A percentile compares a stretch with the other conserved stretches of the same genome.
Conservation (phyloP, 2,797 vertebrate genomes). For the Bryconaethiops microstoma region DNA sequence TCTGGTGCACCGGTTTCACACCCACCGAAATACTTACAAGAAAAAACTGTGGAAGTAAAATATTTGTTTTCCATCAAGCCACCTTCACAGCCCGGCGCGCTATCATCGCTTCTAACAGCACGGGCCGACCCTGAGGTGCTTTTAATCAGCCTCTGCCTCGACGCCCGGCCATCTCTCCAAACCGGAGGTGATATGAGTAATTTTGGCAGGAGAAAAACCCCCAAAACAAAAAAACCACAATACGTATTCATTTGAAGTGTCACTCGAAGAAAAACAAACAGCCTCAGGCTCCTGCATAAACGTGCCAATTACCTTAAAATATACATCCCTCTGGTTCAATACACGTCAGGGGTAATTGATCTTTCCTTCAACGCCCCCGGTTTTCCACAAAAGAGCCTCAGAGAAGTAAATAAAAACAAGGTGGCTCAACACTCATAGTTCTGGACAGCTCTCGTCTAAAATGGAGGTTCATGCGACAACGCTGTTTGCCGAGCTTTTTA, state of each 20-base stretch:
- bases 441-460: constrained; percentile 14
- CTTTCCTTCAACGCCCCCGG: not conserved
- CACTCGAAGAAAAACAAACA: not conserved
- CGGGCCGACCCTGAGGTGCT: constrained; percentile 8
- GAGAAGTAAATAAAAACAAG: constrained; percentile 15
- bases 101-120: not conserved
- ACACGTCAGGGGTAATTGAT: constrained; percentile 1
- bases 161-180: constrained; percentile 17
- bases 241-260: constrained; percentile 8
- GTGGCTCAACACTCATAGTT: not conserved
- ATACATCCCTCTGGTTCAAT: constrained; percentile 3
- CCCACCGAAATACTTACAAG: not conserved
- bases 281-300: not conserved
- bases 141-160: constrained; percentile 17
- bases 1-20: not conserved
- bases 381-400: not conserved
- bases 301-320: not conserved
- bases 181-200: constrained; percentile 28
- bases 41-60: not conserved
- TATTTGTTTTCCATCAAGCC: not conserved
- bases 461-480: constrained; percentile 59
- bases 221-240: no score
- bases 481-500: constrained; percentile 84
- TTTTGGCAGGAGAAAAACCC: constrained; percentile 19
- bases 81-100: not conserved